phyloP scores from a whole-genome alignment of 2,797 vertebrate species.

The Diceros bicornis region DNA sequence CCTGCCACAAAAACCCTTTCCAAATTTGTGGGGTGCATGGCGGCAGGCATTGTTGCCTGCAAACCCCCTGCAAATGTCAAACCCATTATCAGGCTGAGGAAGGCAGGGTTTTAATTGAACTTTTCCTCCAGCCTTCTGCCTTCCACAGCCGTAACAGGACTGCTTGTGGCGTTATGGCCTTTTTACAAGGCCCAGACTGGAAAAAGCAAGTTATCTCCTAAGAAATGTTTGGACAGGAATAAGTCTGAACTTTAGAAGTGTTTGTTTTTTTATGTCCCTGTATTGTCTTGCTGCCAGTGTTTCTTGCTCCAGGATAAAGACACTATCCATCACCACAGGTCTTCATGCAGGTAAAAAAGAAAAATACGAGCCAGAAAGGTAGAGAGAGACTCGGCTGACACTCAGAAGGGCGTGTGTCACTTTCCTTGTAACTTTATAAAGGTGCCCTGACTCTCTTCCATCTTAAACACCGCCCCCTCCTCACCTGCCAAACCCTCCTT shows the following conservation, averaged over 20 bases:
- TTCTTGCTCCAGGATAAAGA: slow-evolving; percentile 56
- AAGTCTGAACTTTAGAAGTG: slow-evolving; percentile 48
- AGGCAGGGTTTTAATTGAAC: slow-evolving; percentile 85
- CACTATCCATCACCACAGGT: neutral
- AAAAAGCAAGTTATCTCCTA: slow-evolving; percentile 75
- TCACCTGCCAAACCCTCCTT: neutral
- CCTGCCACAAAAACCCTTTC: slow-evolving; percentile 68
- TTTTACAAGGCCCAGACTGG: slow-evolving; percentile 69
- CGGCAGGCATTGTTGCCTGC: slow-evolving; percentile 70
- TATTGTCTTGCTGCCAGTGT: slow-evolving; percentile 38
- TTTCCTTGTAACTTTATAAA: neutral
- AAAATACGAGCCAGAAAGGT: neutral
- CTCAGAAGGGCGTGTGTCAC: neutral
- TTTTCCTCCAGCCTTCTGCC: slow-evolving; percentile 78
- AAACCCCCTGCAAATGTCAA: slow-evolving; percentile 87
- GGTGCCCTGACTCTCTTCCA: neutral
- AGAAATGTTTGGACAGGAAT: slow-evolving; percentile 53
- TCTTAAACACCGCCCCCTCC: neutral
- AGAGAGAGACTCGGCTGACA: neutral
- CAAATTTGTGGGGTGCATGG: slow-evolving; percentile 66
- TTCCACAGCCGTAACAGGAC: slow-evolving; percentile 59
- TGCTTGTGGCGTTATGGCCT: slow-evolving; percentile 58
- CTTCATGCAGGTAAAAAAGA: neutral
- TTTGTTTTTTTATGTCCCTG: neutral
- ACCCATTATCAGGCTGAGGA: slow-evolving; percentile 83